Evolutionary conservation across 2,113 vertebrate genomes (phyloP).

Genomic region (Acanthochromis polyacanthus): DNA sequence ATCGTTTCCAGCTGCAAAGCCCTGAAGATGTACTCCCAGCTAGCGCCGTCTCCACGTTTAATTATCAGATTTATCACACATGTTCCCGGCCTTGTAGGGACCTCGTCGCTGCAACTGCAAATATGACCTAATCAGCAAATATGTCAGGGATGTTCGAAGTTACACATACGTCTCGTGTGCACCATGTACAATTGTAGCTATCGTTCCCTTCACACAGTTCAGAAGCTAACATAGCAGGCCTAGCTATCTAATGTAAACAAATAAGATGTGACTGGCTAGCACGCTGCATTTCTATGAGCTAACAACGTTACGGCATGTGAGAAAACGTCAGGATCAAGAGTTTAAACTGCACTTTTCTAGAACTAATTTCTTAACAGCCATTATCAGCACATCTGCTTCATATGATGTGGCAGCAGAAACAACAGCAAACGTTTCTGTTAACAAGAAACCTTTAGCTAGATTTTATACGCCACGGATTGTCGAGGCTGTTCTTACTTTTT

Average conservation of each 20-base stretch:
- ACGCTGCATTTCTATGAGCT: constrained; percentile 25
- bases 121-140: neutral
- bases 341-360: neutral
- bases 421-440: neutral
- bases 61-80: constrained; percentile 35
- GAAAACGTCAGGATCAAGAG: neutral
- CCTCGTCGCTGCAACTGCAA: too few relatives aligned
- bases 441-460: too few relatives aligned
- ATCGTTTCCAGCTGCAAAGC: constrained; percentile 33
- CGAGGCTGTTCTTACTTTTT: too few relatives aligned
- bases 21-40: constrained; percentile 34
- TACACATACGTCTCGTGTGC: neutral
- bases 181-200: neutral
- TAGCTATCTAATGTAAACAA: constrained; percentile 79
- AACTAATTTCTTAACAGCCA: neutral
- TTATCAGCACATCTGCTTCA: neutral
- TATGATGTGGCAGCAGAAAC: neutral
- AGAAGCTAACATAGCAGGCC: constrained; percentile 72
- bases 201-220: constrained; percentile 28
- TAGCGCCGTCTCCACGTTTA: constrained; percentile 32
- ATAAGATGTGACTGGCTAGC: constrained; percentile 54
- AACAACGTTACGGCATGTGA: too few relatives aligned
- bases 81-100: neutral
- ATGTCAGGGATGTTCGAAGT: neutral
- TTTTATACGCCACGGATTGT: too few relatives aligned